Evolutionary conservation across 2,113 vertebrate species (phyloP).

Genomic region (Ammodramus savannarum): DNA sequence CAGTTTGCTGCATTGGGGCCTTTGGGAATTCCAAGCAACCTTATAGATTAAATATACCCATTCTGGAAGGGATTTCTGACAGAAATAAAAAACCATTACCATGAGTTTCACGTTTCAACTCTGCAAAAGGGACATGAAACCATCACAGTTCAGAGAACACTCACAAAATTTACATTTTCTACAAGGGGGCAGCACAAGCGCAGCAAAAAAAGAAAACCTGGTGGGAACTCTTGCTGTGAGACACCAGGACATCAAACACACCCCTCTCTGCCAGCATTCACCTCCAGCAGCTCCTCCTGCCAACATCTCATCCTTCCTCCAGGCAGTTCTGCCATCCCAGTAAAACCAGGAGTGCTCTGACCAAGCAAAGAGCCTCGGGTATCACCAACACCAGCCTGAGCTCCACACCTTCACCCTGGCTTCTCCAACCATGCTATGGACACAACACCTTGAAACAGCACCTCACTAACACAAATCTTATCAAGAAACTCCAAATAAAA

Average conservation of each 20-base stretch:
- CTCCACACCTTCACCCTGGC: neutral
- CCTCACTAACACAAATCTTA: neutral
- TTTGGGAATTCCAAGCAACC: neutral
- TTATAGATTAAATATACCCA: neutral
- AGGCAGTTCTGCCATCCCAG: neutral
- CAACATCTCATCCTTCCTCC: neutral
- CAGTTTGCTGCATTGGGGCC: neutral
- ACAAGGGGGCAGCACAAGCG: conserved; percentile 7
- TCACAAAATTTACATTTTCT: neutral
- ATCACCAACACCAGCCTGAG: neutral
- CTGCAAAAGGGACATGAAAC: neutral
- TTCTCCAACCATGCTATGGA: accelerated
- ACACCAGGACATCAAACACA: neutral
- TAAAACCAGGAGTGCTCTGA: neutral
- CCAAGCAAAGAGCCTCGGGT: neutral
- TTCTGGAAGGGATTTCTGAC: neutral
- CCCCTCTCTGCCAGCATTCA: neutral
- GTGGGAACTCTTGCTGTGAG: neutral
- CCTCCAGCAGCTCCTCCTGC: neutral
- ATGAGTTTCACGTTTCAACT: neutral
- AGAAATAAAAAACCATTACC: neutral
- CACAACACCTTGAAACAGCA: accelerated
- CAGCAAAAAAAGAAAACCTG: neutral
- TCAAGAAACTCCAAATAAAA: neutral
- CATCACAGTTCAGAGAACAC: neutral